These are phyloP conservation scores for Gadopsis marmoratus DNA, from an alignment of 2,797 vertebrate genomes.

Conservation along the genomic window DNA sequence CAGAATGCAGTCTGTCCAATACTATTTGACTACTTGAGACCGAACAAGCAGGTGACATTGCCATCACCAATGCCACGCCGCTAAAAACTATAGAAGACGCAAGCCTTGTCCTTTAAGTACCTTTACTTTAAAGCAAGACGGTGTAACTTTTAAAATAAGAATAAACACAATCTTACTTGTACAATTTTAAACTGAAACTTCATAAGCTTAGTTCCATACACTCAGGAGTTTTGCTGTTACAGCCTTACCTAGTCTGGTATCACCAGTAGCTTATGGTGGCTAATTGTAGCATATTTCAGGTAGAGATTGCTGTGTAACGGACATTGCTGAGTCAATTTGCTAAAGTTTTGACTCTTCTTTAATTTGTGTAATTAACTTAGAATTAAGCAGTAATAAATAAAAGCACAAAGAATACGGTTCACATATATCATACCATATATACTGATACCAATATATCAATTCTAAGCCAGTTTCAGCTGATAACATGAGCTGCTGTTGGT, in stretches of 20 bases:
- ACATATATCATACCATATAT: neutral
- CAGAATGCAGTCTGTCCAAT: neutral
- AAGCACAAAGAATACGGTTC: neutral
- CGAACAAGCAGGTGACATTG: neutral
- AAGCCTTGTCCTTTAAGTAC: neutral
- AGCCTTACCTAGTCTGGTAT: neutral
- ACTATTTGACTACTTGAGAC: neutral
- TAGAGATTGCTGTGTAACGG: neutral
- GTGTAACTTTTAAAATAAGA: constrained; percentile 4
- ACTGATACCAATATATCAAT: neutral
- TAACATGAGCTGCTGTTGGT: neutral
- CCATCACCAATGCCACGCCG: neutral
- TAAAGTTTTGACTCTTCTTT: neutral
- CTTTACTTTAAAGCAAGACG: neutral
- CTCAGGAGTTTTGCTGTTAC: neutral
- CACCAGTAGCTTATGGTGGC: neutral
- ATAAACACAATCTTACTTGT: neutral
- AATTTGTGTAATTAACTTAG: neutral
- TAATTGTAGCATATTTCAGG: no score
- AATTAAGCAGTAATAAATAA: neutral
- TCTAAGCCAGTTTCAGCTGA: neutral
- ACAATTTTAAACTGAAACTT: neutral
- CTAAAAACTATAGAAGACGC: neutral
- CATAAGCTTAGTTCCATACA: neutral
- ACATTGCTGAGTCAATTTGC: neutral